phyloP scores from a whole-genome alignment of 37 sponge, comb jelly and placozoan species.

The Dysidea cf. avara region DNA sequence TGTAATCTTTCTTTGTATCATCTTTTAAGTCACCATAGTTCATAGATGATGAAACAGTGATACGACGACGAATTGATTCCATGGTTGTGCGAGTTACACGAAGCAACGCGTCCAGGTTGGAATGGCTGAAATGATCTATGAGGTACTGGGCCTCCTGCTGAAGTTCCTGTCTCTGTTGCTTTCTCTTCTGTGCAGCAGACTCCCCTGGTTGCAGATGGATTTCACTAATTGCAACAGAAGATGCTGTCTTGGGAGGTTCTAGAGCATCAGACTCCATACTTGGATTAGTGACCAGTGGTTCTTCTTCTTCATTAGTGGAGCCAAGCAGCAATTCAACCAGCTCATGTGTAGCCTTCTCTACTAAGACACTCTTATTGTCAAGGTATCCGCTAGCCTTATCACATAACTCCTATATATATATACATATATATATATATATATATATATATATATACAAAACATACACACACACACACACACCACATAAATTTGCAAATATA shows the following conservation, averaged over 20 bases:
- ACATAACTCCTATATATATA: constrained; percentile 24
- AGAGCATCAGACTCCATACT: neutral
- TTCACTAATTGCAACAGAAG: neutral
- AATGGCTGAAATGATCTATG: constrained; percentile 56
- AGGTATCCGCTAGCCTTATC: neutral
- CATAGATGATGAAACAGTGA: constrained; percentile 61
- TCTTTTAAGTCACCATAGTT: constrained; percentile 50
- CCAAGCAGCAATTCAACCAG: neutral
- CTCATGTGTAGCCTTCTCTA: constrained; percentile 17
- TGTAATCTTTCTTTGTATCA: constrained; percentile 47
- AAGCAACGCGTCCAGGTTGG: constrained; percentile 71
- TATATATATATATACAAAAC: neutral
- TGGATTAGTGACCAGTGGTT: neutral
- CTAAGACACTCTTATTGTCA: neutral
- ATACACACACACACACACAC: too few species aligned
- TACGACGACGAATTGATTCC: constrained; percentile 68
- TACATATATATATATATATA: constrained; percentile 4
- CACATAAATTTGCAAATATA: neutral
- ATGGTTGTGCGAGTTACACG: constrained; percentile 66
- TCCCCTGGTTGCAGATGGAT: constrained; percentile 38
- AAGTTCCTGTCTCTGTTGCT: constrained; percentile 43
- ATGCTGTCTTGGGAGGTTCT: too few species aligned
- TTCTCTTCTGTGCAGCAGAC: constrained; percentile 13
- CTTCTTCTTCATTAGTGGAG: constrained; percentile 16
- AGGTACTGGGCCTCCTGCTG: constrained; percentile 63